Evolutionary conservation across 2,113 vertebrate species (phyloP), one percentile per base, ranked within the genome.

Genomic region (Sylvietta virens): DNA sequence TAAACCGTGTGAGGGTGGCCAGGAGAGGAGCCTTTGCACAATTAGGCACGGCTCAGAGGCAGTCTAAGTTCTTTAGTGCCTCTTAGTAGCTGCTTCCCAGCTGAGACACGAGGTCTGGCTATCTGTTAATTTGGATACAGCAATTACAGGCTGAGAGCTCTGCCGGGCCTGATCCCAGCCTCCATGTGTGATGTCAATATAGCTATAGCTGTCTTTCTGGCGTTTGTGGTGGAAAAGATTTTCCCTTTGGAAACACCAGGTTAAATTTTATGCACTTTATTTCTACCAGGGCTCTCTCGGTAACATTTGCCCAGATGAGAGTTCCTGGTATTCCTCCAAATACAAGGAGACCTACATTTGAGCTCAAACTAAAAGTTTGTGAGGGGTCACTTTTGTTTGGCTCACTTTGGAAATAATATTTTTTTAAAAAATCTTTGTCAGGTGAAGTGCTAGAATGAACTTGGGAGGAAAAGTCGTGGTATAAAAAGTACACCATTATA

Each of bases 141-240:
- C 30, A 91, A 78, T 91, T 91, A 91, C 30, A 89, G 30, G 27
- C 64, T 84, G 77, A 94, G 94, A 84, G 83, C 23, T 84, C 77
- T 74, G 69, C 69, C 51, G 84, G 48, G 60, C 42, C 65, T 44
- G 39, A 83, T 92, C 69, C 39, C 60, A 42, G 54, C 27, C 56
- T 77, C 10, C 1, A 8, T 11, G 23, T 37, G 35, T 4, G 3
- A 50, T 22, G 77, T 5, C 13, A 22, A 27, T 47, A 62, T 1
- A 92, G 51, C 39, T 85, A 37, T 74, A 71, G 51, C 27, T 80
- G 73, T 45, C 28, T 78, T 92, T 81, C 60, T 95, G 81, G 64
- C 26, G 35, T 62, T 78, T 78, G 27, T 0, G 1, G 18, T 39
- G 12, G 73, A 71, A 76, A 64, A 67, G 42, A 7, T 4, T 4